phyloP scores from a whole-genome alignment of 1,140 invertebrate species.

The Macrosteles quadrilineatus region DNA sequence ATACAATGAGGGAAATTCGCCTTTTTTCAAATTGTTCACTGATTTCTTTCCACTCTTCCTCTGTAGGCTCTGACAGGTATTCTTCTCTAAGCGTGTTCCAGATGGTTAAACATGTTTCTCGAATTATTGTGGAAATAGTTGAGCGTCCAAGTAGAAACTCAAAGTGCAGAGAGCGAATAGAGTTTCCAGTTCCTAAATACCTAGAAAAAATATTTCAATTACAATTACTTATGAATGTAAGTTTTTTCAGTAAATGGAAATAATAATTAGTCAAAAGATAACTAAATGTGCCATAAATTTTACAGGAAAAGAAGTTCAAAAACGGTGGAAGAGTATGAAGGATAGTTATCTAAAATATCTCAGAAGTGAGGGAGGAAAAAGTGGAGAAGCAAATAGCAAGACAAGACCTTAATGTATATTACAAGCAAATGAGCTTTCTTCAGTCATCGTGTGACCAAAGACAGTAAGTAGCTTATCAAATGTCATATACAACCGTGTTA shows the following conservation, averaged over 20 bases:
- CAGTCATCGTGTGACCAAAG: not conserved
- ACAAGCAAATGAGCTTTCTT: not conserved
- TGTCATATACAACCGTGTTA: not conserved
- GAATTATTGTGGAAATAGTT: not conserved
- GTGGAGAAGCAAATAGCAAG: not conserved
- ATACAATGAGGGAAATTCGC: constrained; percentile 48
- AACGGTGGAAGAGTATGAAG: not conserved
- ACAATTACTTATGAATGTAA: too few relatives aligned
- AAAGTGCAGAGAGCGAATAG: not conserved
- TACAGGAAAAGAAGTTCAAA: not conserved
- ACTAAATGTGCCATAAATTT: too few relatives aligned
- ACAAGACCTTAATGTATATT: not conserved
- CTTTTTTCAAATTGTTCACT: constrained; percentile 43
- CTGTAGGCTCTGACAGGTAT: not conserved
- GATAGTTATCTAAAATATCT: not conserved
- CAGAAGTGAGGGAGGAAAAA: not conserved
- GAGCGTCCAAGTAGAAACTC: not conserved
- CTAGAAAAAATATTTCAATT: not conserved
- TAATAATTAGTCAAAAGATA: too few relatives aligned
- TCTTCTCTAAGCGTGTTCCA: not conserved
- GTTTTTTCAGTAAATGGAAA: too few relatives aligned
- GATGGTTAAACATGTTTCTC: not conserved
- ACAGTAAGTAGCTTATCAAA: not conserved
- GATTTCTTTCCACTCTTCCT: constrained; percentile 43
- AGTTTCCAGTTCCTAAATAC: not conserved